phyloP scores from a whole-genome alignment of 35 echinoderm and acorn worm species.

The Heliocidaris erythrogramma region DNA sequence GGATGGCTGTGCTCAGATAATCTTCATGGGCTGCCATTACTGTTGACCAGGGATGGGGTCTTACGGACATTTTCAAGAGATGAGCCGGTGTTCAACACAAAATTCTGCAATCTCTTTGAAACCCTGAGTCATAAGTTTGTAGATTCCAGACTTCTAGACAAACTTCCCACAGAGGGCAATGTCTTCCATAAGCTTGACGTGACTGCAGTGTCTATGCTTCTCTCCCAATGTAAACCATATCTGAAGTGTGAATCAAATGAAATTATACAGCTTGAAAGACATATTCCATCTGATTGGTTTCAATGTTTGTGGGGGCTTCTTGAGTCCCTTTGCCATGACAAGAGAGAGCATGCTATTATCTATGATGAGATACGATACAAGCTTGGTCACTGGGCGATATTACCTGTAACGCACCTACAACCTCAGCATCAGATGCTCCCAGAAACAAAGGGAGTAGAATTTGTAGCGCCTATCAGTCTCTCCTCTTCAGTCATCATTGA shows the following conservation, averaged over 20 bases:
- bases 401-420: conserved; percentile 32
- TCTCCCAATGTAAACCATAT: background rate
- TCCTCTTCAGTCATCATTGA: background rate
- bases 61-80: conserved; percentile 33
- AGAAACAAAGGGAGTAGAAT: background rate
- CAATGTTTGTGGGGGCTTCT: conserved; percentile 44
- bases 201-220: conserved; percentile 15
- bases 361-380: background rate
- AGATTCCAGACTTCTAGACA: background rate
- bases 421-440: too few species aligned
- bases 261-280: background rate
- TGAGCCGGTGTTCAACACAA: conserved; percentile 23
- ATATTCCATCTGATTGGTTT: conserved; percentile 16
- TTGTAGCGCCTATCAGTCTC: background rate
- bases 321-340: background rate
- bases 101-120: conserved; percentile 27
- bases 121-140: conserved; percentile 51
- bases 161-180: background rate
- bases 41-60: conserved; percentile 48
- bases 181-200: conserved; percentile 39
- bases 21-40: conserved; percentile 55
- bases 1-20: background rate
- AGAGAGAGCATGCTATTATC: background rate
- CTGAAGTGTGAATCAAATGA: background rate
- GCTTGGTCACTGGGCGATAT: conserved; percentile 34